Evolutionary conservation across 2,888 invertebrate species (phyloP).

Genomic region (Rhingia campestris): DNA sequence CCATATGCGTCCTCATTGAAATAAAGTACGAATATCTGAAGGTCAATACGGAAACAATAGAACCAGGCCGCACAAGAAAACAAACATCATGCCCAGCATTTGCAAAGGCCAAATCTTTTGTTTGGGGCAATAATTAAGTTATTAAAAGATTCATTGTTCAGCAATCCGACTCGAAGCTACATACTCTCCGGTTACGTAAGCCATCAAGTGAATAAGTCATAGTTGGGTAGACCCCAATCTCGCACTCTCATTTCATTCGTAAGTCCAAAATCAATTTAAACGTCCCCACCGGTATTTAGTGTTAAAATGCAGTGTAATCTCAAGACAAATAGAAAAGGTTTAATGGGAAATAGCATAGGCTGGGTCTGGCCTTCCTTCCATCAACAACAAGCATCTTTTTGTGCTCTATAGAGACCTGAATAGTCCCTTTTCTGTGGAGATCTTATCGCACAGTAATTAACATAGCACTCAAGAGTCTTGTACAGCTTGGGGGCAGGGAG

Average conservation of each 20-base stretch:
- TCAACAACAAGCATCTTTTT: slow-evolving; percentile 6
- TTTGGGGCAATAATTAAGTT: slow-evolving; percentile 57
- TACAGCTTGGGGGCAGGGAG: slow-evolving; percentile 11
- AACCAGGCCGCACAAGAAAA: not conserved
- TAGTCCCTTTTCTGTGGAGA: slow-evolving; percentile 43
- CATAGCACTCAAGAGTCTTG: slow-evolving; percentile 48
- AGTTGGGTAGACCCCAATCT: not conserved
- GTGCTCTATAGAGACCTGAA: slow-evolving; percentile 2
- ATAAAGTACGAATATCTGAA: slow-evolving; percentile 11
- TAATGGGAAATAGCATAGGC: slow-evolving; percentile 53
- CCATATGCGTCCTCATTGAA: slow-evolving; percentile 2
- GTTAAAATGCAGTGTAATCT: slow-evolving; percentile 56
- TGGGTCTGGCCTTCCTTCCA: not conserved
- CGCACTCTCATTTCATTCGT: slow-evolving; percentile 1
- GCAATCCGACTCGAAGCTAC: slow-evolving; percentile 22
- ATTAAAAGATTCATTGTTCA: slow-evolving; percentile 62
- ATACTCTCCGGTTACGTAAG: not conserved
- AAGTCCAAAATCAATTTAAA: slow-evolving; percentile 46
- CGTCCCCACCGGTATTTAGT: slow-evolving; percentile 36
- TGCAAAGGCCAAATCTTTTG: slow-evolving; percentile 55
- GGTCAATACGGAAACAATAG: slow-evolving; percentile 41
- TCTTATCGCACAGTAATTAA: slow-evolving; percentile 61
- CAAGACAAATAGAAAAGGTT: slow-evolving; percentile 49
- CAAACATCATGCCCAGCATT: slow-evolving; percentile 18
- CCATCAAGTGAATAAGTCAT: slow-evolving; percentile 13